phyloP scores from a whole-genome alignment of 2,797 vertebrate genomes.

The Champsocephalus gunnari region DNA sequence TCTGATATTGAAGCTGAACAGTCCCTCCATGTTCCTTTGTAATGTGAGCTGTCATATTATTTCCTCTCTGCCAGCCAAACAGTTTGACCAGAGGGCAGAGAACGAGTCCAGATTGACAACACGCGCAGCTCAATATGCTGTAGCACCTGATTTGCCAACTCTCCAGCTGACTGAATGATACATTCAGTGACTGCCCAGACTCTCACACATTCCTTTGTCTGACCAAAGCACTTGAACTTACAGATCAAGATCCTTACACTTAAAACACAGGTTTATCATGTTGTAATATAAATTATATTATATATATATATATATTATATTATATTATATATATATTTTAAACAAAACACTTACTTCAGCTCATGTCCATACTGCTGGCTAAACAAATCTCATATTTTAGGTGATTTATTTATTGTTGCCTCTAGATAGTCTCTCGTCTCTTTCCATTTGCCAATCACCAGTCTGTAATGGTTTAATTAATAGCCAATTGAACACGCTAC shows the following conservation, averaged over 20 bases:
- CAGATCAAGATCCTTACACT: neutral
- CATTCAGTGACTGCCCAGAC: constrained; percentile 21
- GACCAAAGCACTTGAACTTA: constrained; percentile 8
- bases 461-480: constrained; percentile 37
- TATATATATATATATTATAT: too few species aligned
- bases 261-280: neutral
- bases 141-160: constrained; percentile 44
- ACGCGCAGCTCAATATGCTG: constrained; percentile 35
- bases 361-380: neutral
- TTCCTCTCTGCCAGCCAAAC: constrained; percentile 63
- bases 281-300: neutral
- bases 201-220: constrained; percentile 16
- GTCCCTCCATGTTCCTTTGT: constrained; percentile 56
- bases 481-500: constrained; percentile 27
- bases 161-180: constrained; percentile 49
- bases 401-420: constrained; percentile 18
- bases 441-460: constrained; percentile 18
- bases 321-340: neutral
- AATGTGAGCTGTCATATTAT: constrained; percentile 76
- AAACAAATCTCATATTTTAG: neutral
- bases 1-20: constrained; percentile 51
- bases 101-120: constrained; percentile 50
- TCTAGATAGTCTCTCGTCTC: neutral
- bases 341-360: neutral
- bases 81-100: constrained; percentile 70